These are phyloP conservation scores for Molossus molossus DNA, from an alignment of 2,797 vertebrate genomes.

Conservation along the genomic window DNA sequence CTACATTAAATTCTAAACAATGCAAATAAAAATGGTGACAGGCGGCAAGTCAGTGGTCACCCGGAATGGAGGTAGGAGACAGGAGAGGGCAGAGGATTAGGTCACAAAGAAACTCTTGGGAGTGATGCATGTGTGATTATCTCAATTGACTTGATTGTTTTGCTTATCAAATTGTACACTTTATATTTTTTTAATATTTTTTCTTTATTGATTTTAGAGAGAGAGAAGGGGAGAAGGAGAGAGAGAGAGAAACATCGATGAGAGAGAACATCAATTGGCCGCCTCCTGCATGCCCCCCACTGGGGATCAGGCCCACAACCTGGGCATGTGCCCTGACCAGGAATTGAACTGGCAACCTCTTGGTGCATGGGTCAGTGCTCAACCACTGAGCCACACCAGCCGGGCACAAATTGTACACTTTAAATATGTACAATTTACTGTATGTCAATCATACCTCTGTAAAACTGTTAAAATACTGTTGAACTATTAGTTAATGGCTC, in stretches of 20 bases:
- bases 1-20: neutral
- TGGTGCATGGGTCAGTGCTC: too few relatives aligned
- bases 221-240: too few relatives aligned
- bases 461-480: constrained; percentile 27
- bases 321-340: too few relatives aligned
- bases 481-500: neutral
- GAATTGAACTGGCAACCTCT: too few relatives aligned
- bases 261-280: too few relatives aligned
- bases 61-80: neutral
- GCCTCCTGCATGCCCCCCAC: too few relatives aligned
- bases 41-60: neutral
- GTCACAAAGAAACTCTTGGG: neutral
- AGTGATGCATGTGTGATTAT: neutral
- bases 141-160: neutral
- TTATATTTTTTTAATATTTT: neutral
- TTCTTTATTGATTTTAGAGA: too few relatives aligned
- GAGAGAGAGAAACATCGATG: too few relatives aligned
- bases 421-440: neutral
- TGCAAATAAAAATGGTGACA: neutral
- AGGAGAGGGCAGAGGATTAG: neutral
- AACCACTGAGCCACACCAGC: too few relatives aligned
- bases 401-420: neutral
- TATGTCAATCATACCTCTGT: neutral
- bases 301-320: too few relatives aligned
- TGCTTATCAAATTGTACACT: neutral